These are phyloP conservation scores for Argopecten irradians DNA, from an alignment of 1,140 invertebrate species.

Conservation along the genomic window DNA sequence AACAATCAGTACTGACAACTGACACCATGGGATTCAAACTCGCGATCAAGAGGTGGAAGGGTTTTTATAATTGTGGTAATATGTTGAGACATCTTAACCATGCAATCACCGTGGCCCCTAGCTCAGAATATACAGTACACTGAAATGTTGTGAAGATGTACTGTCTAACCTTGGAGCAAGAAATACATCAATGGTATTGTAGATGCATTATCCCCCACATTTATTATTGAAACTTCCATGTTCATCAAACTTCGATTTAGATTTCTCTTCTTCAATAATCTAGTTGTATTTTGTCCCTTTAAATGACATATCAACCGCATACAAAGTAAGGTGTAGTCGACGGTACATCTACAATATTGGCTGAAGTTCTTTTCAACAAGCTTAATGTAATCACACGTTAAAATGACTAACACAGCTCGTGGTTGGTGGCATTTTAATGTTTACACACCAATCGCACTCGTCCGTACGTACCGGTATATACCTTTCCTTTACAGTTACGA, in stretches of 20 bases:
- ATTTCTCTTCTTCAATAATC: background rate
- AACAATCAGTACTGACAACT: too few species aligned
- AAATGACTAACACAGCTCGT: background rate
- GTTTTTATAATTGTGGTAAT: too few species aligned
- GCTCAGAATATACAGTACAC: background rate
- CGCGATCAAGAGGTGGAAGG: too few species aligned
- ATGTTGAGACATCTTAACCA: too few species aligned
- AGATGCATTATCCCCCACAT: background rate
- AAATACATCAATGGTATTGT: background rate
- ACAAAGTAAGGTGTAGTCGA: background rate
- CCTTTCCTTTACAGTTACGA: too few species aligned
- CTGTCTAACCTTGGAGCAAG: background rate
- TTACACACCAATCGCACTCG: background rate
- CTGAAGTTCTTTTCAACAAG: background rate
- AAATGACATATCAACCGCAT: background rate
- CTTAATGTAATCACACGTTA: background rate
- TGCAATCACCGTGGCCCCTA: too few species aligned
- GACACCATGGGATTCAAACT: too few species aligned
- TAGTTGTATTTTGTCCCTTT: background rate
- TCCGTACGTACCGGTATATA: background rate
- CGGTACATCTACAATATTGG: background rate
- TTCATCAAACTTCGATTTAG: background rate
- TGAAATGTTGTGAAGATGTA: background rate
- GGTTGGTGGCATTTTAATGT: background rate
- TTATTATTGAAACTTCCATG: background rate